Percentiles rank a stretch among this genome's conserved stretches.
Evolutionary conservation across 2,888 invertebrate species (phyloP).

Genomic region (Globia sparganii): DNA sequence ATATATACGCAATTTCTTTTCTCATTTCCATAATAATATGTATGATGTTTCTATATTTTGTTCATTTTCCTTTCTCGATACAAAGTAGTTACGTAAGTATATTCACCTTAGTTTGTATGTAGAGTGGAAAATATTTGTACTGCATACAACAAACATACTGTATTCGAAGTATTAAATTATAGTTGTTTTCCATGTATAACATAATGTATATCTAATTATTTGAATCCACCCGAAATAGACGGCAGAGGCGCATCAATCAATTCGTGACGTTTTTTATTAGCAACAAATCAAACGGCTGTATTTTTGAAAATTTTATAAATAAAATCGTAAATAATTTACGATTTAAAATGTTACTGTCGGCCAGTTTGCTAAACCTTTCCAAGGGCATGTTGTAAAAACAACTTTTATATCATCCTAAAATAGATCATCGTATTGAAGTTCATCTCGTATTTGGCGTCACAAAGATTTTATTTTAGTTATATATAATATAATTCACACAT

Average conservation of each 20-base stretch:
- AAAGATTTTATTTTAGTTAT: constrained; percentile 71
- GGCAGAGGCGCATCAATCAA: constrained; percentile 74
- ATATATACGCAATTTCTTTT: constrained; percentile 38
- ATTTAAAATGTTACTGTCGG: constrained; percentile 73
- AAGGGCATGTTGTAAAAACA: constrained; percentile 83
- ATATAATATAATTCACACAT: constrained; percentile 69
- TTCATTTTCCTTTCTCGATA: constrained; percentile 47
- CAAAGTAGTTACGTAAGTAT: constrained; percentile 43
- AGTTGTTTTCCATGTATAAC: constrained; percentile 35
- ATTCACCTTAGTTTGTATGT: constrained; percentile 47
- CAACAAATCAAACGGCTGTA: constrained; percentile 78
- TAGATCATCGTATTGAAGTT: constrained; percentile 79
- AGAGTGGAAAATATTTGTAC: constrained; percentile 25
- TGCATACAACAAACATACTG: constrained; percentile 15
- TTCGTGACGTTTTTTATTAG: constrained; percentile 75
- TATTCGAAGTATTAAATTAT: constrained; percentile 36
- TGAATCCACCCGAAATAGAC: constrained; percentile 61
- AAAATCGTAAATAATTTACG: constrained; percentile 77
- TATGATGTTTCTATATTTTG: constrained; percentile 62
- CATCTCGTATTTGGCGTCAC: constrained; percentile 76
- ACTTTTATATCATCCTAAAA: constrained; percentile 82
- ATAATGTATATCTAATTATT: constrained; percentile 46
- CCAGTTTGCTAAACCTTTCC: constrained; percentile 78
- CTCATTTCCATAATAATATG: constrained; percentile 51
- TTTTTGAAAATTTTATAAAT: constrained; percentile 76